Conservation (phyloP, 2,888 invertebrate species). For the Hanleya hanleyi region DNA sequence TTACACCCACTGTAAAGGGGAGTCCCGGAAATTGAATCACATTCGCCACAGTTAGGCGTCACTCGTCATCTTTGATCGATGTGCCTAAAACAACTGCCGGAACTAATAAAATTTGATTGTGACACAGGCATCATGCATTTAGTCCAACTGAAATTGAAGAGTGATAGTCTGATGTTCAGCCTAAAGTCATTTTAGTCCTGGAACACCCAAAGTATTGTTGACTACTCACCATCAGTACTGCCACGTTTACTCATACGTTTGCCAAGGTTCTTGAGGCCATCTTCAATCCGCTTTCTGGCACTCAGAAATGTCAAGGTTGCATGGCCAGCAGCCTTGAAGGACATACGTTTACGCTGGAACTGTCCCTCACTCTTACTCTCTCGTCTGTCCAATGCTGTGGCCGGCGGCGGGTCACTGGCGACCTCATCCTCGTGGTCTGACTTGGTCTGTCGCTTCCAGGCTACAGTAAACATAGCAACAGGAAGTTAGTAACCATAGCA, state of each 20-base stretch:
- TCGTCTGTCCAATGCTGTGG: conserved; percentile 41
- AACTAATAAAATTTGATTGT: not conserved
- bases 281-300: conserved; percentile 87
- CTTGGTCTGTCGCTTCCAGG: conserved; percentile 66
- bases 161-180: no score
- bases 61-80: no score
- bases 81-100: no score
- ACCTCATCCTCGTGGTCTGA: conserved; percentile 73
- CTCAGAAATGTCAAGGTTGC: conserved; percentile 73
- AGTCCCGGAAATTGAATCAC: no score
- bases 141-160: no score
- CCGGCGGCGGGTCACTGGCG: conserved; percentile 58
- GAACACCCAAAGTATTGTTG: no score
- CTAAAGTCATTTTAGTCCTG: no score
- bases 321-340: conserved; percentile 73
- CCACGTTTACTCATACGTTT: conserved; percentile 86
- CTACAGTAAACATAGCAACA: conserved; percentile 35
- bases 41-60: no score
- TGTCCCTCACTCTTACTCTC: conserved; percentile 64
- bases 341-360: conserved; percentile 60
- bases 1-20: no score
- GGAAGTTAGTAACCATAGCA: not conserved
- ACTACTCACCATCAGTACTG: conserved; percentile 81
- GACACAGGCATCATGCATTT: not conserved
- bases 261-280: conserved; percentile 80